These are phyloP conservation scores for Exephanes ischioxanthus DNA, from an alignment of 2,888 invertebrate genomes.

Conservation along the genomic window DNA sequence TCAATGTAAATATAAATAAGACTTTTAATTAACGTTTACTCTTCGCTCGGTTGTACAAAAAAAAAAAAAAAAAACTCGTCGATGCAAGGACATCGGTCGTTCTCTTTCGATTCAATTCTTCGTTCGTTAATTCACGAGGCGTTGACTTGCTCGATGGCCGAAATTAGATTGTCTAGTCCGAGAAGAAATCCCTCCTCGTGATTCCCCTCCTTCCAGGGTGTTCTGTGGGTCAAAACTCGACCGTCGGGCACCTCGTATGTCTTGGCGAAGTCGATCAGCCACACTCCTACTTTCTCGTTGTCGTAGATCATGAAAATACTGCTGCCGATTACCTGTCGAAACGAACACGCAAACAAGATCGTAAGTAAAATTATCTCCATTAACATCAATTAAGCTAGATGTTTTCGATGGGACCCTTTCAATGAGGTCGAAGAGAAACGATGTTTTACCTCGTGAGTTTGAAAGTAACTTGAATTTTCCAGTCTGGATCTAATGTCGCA, in stretches of 20 bases:
- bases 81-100: background rate
- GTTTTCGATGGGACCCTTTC: background rate
- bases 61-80: conserved; percentile 35
- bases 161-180: conserved; percentile 96
- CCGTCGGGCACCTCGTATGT: conserved; percentile 91
- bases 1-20: conserved; percentile 34
- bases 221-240: conserved; percentile 91
- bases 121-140: conserved; percentile 27
- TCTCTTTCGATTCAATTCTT: background rate
- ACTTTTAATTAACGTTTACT: background rate
- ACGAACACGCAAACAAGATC: background rate
- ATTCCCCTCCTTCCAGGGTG: conserved; percentile 96
- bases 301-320: conserved; percentile 98
- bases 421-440: conserved; percentile 26
- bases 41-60: conserved; percentile 9
- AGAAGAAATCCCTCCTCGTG: conserved; percentile 97
- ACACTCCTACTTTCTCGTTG: conserved; percentile 94
- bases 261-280: conserved; percentile 99
- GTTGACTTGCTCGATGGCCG: conserved; percentile 86
- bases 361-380: conserved; percentile 7
- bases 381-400: no score
- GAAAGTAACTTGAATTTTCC: conserved; percentile 94
- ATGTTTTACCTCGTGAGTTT: conserved; percentile 91
- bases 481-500: conserved; percentile 92
- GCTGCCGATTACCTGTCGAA: conserved; percentile 91